These are phyloP conservation scores for Burhinus oedicnemus DNA, from an alignment of 2,113 vertebrate species.

Conservation along the genomic window DNA sequence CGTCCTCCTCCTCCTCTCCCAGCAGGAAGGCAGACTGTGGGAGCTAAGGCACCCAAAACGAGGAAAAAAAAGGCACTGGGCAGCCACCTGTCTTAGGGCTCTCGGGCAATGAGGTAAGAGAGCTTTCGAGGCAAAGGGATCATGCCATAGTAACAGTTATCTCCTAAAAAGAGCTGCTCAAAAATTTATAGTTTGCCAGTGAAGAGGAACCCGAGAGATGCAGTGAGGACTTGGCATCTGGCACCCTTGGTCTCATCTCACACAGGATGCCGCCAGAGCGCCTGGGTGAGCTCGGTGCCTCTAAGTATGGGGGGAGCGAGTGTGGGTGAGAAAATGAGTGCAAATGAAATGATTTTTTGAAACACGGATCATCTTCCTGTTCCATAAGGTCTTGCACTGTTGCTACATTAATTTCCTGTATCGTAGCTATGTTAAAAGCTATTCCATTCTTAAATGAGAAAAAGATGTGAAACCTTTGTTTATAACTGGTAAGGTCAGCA, in stretches of 20 bases:
- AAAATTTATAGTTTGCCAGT: not conserved
- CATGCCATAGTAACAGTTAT: not conserved
- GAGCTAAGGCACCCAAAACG: not conserved
- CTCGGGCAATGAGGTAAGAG: not conserved
- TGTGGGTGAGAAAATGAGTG: rapidly evolving
- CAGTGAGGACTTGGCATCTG: not conserved
- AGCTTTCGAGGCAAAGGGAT: not conserved
- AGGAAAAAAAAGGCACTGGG: not conserved
- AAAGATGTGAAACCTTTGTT: not conserved
- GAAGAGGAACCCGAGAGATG: not conserved
- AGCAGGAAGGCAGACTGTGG: not conserved
- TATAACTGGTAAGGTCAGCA: not conserved
- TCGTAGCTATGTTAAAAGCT: not conserved
- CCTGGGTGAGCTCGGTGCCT: rapidly evolving
- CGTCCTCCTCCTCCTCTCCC: not conserved
- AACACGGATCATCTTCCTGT: not conserved
- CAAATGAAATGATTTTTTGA: rapidly evolving
- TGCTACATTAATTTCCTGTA: not conserved
- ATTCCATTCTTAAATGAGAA: not conserved
- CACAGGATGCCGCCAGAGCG: not conserved
- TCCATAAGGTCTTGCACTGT: not conserved
- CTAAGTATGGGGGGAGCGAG: not conserved
- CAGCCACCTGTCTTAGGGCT: not conserved
- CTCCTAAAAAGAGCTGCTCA: not conserved
- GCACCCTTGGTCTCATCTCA: not conserved